Evolutionary conservation across 2,113 vertebrate genomes (phyloP).

Genomic region (Dolichotis patagonum): DNA sequence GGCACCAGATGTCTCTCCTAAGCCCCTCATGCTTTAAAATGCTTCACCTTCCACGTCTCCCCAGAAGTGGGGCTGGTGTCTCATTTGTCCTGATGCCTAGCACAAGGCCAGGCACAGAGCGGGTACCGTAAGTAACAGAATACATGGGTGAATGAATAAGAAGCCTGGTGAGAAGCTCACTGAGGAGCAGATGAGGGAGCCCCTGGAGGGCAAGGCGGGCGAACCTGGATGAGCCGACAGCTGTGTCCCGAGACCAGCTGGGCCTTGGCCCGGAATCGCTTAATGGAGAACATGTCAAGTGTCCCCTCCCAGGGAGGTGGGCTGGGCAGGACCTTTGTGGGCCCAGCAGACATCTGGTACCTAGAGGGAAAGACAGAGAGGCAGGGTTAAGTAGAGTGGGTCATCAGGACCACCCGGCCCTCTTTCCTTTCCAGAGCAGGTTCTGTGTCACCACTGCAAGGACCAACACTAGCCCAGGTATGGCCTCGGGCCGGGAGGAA

Average conservation of each 20-base stretch:
- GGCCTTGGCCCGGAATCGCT: slow-evolving; percentile 74
- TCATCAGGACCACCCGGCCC: not conserved
- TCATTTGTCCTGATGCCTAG: not conserved
- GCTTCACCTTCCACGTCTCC: not conserved
- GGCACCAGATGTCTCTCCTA: not conserved
- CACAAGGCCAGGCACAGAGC: not conserved
- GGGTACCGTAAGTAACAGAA: not conserved
- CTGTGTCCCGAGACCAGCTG: slow-evolving; percentile 77
- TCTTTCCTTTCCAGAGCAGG: not conserved
- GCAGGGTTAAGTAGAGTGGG: not conserved
- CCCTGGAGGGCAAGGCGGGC: not conserved
- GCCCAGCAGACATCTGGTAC: not conserved
- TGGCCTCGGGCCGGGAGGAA: not conserved
- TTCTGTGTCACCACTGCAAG: not conserved
- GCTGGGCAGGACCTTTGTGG: not conserved
- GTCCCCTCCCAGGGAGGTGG: slow-evolving; percentile 70
- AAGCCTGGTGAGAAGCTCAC: too few relatives aligned
- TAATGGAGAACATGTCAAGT: slow-evolving; percentile 79
- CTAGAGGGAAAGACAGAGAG: slow-evolving; percentile 19
- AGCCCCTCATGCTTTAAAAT: not conserved
- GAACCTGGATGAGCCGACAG: slow-evolving; percentile 77
- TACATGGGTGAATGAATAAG: not conserved
- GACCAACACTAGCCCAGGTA: not conserved
- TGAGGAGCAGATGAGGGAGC: not conserved
- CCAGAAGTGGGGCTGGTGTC: not conserved